These are phyloP conservation scores for Trichechus manatus DNA, from an alignment of 2,113 vertebrate genomes.

Conservation along the genomic window DNA sequence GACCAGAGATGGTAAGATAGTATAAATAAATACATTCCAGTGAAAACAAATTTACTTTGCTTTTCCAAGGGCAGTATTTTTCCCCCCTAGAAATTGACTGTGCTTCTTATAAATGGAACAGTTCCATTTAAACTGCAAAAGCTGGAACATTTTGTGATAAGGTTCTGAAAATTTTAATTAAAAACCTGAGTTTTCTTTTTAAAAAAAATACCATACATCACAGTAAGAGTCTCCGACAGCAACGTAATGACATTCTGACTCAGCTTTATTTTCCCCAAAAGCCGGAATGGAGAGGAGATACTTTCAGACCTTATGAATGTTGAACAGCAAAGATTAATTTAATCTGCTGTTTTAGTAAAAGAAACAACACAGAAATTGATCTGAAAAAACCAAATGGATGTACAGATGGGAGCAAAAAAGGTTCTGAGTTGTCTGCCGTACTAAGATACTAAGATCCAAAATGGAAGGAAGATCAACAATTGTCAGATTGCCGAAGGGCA, in stretches of 20 bases:
- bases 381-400: background rate
- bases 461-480: background rate
- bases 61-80: slow-evolving; percentile 20
- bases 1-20: slow-evolving; percentile 41
- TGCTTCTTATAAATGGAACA: slow-evolving; percentile 23
- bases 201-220: background rate
- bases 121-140: slow-evolving; percentile 40
- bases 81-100: background rate
- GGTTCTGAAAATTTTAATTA: slow-evolving; percentile 59
- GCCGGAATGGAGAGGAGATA: background rate
- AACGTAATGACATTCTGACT: background rate
- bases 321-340: slow-evolving; percentile 19
- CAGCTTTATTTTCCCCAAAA: background rate
- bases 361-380: background rate
- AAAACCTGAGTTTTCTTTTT: background rate
- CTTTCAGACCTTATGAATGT: slow-evolving; percentile 3
- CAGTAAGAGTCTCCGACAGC: background rate
- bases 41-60: slow-evolving; percentile 54
- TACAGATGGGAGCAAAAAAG: background rate
- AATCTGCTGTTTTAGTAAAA: background rate
- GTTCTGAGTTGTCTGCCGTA: background rate
- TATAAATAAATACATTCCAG: background rate
- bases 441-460: background rate
- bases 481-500: background rate
- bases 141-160: slow-evolving; percentile 54